Evolutionary conservation across 2,113 vertebrate species (phyloP), one percentile per base, ranked within the genome.

Genomic region (Xenopus laevis): DNA sequence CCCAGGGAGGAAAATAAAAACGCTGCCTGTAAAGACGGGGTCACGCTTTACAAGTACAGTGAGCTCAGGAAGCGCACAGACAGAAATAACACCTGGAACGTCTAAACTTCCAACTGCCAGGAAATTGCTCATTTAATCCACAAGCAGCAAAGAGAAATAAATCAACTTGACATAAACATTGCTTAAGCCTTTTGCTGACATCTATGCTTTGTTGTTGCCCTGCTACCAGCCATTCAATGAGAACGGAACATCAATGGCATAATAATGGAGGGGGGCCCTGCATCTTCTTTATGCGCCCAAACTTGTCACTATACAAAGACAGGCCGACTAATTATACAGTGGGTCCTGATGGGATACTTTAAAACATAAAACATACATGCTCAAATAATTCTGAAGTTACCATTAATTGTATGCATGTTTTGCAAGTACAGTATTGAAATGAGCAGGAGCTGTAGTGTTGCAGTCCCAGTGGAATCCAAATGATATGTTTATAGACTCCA

Each of bases 11-110:
- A 72, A 66, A 65, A 50, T 78, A 65, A 68, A 40, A 7, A 74
- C 71, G 66, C 50, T 75, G 45, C 65, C 33, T 64, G 74, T 73
- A 82, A 78, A 23, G 6, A 70, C 77, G 78, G 81, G 84, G 85
- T 85, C 80, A 83, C 8, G 13, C 70, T 0, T 0, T 58, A 71
- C 71, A 80, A 1, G 40, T 64, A 82, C 72, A 82, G 80, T 73
- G 66, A 72, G 45, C 77, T 74, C 81, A 85, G 86, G 85, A 90
- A 85, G 81, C 5, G 40, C 73, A 50, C 65, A 79, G 71, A 78
- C 47, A 83, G 77, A 88, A 82, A 85, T 83, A 79, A 87, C 78
- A 87, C 78, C 79, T 81, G 82, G 65, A 86, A 84, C 78, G 68
- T 83, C 77, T 68, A 78, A 10, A 60, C 46, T 62, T 76, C 64